Percentiles rank a stretch among this genome's conserved stretches.
Evolutionary conservation across 2,888 invertebrate species (phyloP).

Genomic region (Sericinus montela): DNA sequence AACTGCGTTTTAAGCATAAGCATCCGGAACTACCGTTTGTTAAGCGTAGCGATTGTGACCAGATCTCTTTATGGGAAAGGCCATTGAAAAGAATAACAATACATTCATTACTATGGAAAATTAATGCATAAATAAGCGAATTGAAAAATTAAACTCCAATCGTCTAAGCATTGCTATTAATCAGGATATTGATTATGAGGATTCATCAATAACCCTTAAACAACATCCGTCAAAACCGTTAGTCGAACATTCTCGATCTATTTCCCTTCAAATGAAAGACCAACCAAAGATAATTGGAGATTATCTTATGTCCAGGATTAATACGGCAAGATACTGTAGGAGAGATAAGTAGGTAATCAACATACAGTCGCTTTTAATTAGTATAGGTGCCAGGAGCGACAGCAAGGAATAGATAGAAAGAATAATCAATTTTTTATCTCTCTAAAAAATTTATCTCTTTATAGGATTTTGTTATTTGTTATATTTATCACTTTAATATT

Average conservation of each 20-base stretch:
- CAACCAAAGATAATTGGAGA: slow-evolving; percentile 53
- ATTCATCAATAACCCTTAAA: slow-evolving; percentile 1
- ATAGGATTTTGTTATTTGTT: no score
- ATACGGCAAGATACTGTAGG: slow-evolving; percentile 57
- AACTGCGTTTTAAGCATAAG: no score
- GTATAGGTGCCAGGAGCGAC: slow-evolving; percentile 45
- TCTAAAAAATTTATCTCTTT: no score
- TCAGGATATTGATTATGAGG: neutral
- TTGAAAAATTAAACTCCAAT: neutral
- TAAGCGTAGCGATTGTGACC: no score
- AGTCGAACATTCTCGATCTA: slow-evolving; percentile 25
- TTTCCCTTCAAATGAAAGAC: slow-evolving; percentile 50
- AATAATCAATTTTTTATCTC: slow-evolving; percentile 3
- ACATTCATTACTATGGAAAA: no score
- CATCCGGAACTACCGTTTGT: no score
- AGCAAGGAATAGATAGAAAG: slow-evolving; percentile 10
- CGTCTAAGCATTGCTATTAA: neutral
- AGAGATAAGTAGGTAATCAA: slow-evolving; percentile 68
- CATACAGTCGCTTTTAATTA: slow-evolving; percentile 73
- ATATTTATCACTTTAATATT: no score
- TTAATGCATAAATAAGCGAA: neutral
- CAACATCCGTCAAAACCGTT: slow-evolving; percentile 33
- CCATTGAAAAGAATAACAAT: no score
- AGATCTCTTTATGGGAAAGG: no score
- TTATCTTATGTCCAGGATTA: slow-evolving; percentile 51